These are phyloP conservation scores for Oreortyx pictus DNA, from an alignment of 2,797 vertebrate species.

Conservation along the genomic window DNA sequence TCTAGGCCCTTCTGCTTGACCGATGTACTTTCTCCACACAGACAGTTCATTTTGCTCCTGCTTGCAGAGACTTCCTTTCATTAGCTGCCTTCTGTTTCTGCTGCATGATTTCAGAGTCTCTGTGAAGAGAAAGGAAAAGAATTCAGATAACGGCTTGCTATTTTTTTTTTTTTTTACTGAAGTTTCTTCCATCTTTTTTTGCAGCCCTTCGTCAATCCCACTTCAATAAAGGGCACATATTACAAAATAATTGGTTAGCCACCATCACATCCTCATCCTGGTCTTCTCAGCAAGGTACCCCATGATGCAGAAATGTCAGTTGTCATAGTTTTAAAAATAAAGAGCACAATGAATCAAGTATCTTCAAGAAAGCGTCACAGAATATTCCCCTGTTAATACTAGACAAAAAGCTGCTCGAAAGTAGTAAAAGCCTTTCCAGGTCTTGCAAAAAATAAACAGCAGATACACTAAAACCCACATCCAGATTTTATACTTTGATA, in stretches of 20 bases:
- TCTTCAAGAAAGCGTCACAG: background rate
- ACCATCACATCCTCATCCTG: background rate
- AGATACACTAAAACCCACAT: background rate
- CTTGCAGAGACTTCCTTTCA: slow-evolving; percentile 79
- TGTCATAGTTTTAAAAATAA: background rate
- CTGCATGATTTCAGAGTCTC: slow-evolving; percentile 84
- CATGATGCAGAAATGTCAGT: background rate
- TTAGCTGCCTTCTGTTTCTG: slow-evolving; percentile 82
- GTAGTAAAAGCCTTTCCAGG: background rate
- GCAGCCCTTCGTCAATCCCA: background rate
- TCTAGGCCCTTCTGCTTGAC: slow-evolving; percentile 33
- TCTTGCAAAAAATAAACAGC: background rate
- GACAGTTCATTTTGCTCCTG: slow-evolving; percentile 73
- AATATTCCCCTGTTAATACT: background rate
- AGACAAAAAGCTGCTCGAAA: background rate
- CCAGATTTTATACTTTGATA: rapidly evolving
- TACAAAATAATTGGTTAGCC: background rate
- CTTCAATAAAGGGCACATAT: background rate
- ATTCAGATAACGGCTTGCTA: background rate
- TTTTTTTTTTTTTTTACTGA: background rate
- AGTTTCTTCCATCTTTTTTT: background rate
- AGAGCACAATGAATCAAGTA: background rate
- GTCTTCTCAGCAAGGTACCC: background rate
- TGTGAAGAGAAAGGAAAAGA: slow-evolving; percentile 42
- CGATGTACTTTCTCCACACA: background rate